phyloP scores from a whole-genome alignment of 2,113 vertebrate genomes.

The Spea bombifrons region DNA sequence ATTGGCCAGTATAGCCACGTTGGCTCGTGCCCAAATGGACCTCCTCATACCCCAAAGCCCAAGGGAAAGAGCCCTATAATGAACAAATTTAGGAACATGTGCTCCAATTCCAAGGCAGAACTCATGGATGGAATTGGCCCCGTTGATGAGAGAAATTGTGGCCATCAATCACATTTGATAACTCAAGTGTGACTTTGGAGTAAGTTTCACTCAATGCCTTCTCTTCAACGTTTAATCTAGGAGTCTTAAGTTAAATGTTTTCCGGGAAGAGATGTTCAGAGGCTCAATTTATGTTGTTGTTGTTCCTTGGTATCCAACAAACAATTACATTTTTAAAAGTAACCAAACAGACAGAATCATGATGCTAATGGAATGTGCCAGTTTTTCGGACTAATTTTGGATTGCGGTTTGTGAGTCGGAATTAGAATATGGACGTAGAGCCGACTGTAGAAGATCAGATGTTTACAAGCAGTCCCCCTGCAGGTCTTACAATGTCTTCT shows the following conservation, averaged over 20 bases:
- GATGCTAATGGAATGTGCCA: background rate
- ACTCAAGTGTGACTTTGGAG: conserved; percentile 73
- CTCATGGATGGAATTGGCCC: conserved; percentile 59
- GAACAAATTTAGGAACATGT: conserved; percentile 44
- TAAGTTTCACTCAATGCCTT: background rate
- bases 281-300: background rate
- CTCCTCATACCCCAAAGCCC: conserved; percentile 44
- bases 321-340: no score
- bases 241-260: conserved; percentile 36
- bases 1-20: conserved; percentile 71
- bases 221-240: conserved; percentile 18
- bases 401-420: background rate
- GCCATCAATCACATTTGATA: conserved; percentile 65
- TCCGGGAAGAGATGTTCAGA: background rate
- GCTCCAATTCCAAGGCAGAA: conserved; percentile 51
- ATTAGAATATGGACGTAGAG: background rate
- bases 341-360: background rate
- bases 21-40: conserved; percentile 62
- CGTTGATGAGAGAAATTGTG: conserved; percentile 58
- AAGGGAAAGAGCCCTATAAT: conserved; percentile 51
- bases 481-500: background rate
- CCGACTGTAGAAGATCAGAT: no score
- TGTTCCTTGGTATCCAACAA: background rate
- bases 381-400: background rate
- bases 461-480: background rate